phyloP scores from a whole-genome alignment of 2,888 invertebrate genomes.

The Calephelis perditalis region DNA sequence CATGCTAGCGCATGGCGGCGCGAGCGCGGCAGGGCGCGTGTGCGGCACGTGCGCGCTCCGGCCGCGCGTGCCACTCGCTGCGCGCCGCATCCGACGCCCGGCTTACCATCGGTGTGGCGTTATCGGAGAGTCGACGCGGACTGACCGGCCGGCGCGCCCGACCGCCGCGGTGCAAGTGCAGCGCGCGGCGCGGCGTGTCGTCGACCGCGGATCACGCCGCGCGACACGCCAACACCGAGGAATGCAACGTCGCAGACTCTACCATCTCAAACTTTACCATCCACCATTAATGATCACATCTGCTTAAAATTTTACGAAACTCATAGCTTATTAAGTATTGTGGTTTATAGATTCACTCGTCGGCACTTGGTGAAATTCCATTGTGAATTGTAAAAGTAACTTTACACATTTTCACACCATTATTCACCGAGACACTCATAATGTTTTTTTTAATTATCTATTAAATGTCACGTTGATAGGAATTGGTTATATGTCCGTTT shows the following conservation, averaged over 20 bases:
- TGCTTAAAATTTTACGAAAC: too few species aligned
- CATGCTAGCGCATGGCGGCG: slow-evolving; percentile 72
- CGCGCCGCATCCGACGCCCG: slow-evolving; percentile 34
- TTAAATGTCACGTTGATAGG: too few species aligned
- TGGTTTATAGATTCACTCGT: too few species aligned
- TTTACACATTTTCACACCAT: too few species aligned
- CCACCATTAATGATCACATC: too few species aligned
- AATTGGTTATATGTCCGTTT: too few species aligned
- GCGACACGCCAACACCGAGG: slow-evolving; percentile 36
- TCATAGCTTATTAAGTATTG: too few species aligned
- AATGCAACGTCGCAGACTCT: slow-evolving; percentile 31
- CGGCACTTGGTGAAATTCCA: too few species aligned
- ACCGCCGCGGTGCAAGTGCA: slow-evolving; percentile 49
- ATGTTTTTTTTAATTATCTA: too few species aligned
- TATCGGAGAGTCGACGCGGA: slow-evolving; percentile 59
- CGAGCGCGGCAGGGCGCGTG: slow-evolving; percentile 48
- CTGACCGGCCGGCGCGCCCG: slow-evolving; percentile 43
- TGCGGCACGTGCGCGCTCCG: slow-evolving; percentile 40
- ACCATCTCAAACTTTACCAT: slow-evolving; percentile 19
- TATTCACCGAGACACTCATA: too few species aligned
- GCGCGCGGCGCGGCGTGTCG: slow-evolving; percentile 27
- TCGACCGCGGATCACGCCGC: slow-evolving; percentile 30
- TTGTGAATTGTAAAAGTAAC: too few species aligned
- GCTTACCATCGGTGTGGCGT: slow-evolving; percentile 46
- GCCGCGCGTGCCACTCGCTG: slow-evolving; percentile 38